Conservation (phyloP, 2,888 invertebrate species). For the Lymantria monacha region DNA sequence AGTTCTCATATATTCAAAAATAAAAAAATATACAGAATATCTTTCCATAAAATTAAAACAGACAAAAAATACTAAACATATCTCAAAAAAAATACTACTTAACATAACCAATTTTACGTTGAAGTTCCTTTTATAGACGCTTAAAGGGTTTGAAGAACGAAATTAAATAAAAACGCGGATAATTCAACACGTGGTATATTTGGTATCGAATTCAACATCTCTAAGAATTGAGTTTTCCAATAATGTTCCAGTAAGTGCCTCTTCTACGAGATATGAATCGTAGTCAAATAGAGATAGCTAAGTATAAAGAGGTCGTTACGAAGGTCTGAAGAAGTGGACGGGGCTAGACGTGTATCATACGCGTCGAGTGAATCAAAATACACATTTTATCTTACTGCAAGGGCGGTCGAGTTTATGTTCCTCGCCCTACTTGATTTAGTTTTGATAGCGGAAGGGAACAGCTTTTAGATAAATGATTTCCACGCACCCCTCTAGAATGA, state of each 20-base stretch:
- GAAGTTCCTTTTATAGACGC: neutral
- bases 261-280: constrained; percentile 66
- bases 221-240: constrained; percentile 63
- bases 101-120: neutral
- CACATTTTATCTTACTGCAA: constrained; percentile 78
- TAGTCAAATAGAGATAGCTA: constrained; percentile 73
- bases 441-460: constrained; percentile 77
- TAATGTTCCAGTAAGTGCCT: constrained; percentile 67
- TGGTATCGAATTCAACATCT: constrained; percentile 35
- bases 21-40: neutral
- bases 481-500: constrained; percentile 40
- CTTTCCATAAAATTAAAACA: too few relatives aligned
- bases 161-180: neutral
- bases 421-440: constrained; percentile 78
- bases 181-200: constrained; percentile 7
- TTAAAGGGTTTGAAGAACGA: neutral
- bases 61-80: neutral
- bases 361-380: constrained; percentile 73
- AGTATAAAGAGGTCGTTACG: constrained; percentile 72
- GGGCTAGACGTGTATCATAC: constrained; percentile 61
- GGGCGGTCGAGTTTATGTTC: constrained; percentile 77
- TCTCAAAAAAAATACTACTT: neutral
- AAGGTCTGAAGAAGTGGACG: constrained; percentile 42
- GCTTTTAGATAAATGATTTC: constrained; percentile 78
- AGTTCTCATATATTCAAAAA: neutral